Evolutionary conservation across 2,888 invertebrate genomes (phyloP).

Genomic region (Sarcophaga carnaria): DNA sequence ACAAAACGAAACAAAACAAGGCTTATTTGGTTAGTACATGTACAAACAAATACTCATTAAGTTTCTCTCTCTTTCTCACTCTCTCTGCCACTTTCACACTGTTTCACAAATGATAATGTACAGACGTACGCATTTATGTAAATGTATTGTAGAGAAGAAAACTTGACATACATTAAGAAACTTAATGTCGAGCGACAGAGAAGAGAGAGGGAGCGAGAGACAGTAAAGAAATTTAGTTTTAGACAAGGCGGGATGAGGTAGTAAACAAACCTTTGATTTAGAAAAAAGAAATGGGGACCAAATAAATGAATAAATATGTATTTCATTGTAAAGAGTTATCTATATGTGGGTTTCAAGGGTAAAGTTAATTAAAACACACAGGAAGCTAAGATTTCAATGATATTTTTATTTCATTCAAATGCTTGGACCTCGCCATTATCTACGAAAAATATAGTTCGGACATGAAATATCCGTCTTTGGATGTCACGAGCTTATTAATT

Average conservation of each 20-base stretch:
- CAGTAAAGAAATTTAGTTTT: background rate
- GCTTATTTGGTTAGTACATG: constrained; percentile 52
- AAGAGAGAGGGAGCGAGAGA: background rate
- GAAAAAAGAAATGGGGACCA: constrained; percentile 7
- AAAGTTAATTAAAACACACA: too few relatives aligned
- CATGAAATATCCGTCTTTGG: too few relatives aligned
- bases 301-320: constrained; percentile 15
- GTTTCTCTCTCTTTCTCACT: background rate
- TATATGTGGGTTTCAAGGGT: too few relatives aligned
- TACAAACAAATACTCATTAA: constrained; percentile 19
- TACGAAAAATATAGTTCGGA: too few relatives aligned
- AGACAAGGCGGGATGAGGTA: too few relatives aligned
- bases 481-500: too few relatives aligned
- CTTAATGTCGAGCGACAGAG: background rate
- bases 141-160: background rate
- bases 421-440: too few relatives aligned
- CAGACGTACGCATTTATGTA: background rate
- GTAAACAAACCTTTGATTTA: constrained; percentile 21
- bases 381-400: too few relatives aligned
- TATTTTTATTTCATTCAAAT: too few relatives aligned
- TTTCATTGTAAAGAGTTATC: background rate
- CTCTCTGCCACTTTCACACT: background rate
- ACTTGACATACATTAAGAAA: background rate
- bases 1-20: constrained; percentile 23
- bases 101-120: background rate